phyloP scores from a whole-genome alignment of 2,797 vertebrate species.

The Hyperoplus lanceolatus region DNA sequence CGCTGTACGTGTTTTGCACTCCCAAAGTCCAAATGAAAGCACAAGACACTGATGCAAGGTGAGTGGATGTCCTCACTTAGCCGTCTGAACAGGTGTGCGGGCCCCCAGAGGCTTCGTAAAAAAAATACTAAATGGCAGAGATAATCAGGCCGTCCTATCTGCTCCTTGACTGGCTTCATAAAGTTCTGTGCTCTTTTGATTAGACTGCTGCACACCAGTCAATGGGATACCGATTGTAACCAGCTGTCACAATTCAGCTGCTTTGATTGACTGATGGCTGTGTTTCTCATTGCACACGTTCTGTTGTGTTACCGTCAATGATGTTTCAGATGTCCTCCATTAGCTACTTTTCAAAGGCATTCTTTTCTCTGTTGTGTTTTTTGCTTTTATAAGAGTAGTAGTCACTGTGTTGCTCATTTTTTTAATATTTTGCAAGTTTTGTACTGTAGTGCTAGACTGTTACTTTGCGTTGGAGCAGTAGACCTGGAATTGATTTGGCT shows the following conservation, averaged over 20 bases:
- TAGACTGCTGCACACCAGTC: slow-evolving; percentile 82
- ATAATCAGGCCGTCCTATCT: slow-evolving; percentile 82
- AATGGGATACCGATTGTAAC: slow-evolving; percentile 87
- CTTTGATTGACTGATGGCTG: slow-evolving; percentile 84
- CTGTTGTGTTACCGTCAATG: slow-evolving; percentile 68
- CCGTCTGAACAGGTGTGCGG: slow-evolving; percentile 76
- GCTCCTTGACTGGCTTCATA: slow-evolving; percentile 77
- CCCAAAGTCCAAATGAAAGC: slow-evolving; percentile 80
- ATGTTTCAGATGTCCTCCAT: slow-evolving; percentile 74
- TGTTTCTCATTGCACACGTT: slow-evolving; percentile 68
- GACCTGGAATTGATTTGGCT: slow-evolving; percentile 52
- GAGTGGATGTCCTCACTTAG: slow-evolving; percentile 76
- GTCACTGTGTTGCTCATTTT: slow-evolving; percentile 39
- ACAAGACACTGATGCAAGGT: slow-evolving; percentile 85
- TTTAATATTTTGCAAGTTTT: slow-evolving; percentile 45
- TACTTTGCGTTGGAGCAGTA: slow-evolving; percentile 53
- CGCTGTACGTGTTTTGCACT: slow-evolving; percentile 69
- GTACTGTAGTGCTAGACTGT: slow-evolving; percentile 56
- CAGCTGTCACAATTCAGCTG: slow-evolving; percentile 82
- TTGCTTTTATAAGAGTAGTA: slow-evolving; percentile 33
- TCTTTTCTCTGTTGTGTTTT: slow-evolving; percentile 45
- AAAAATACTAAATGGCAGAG: slow-evolving; percentile 70
- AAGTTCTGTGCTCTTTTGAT: slow-evolving; percentile 78
- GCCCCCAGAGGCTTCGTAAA: slow-evolving; percentile 74
- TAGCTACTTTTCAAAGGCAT: slow-evolving; percentile 40